Percentiles rank a stretch among this genome's conserved stretches.
phyloP scores from a whole-genome alignment of 2,888 invertebrate species.

The Drosophila cracens region DNA sequence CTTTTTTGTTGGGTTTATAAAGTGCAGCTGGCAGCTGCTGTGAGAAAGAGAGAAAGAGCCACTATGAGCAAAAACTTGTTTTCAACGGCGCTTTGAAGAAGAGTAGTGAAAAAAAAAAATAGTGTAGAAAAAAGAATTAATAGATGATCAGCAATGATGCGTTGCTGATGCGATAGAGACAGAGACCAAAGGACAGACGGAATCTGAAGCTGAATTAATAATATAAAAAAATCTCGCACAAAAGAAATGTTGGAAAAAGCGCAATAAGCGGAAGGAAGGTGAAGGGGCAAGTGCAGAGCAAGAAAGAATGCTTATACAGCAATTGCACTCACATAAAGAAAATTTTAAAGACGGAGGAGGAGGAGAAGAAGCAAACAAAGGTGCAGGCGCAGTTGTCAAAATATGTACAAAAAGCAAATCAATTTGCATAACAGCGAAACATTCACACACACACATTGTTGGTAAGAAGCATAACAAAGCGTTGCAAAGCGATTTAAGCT shows the following conservation, averaged over 20 bases:
- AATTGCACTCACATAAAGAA: constrained; percentile 1
- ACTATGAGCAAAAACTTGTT: constrained; percentile 66
- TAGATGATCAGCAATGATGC: constrained; percentile 72
- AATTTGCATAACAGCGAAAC: constrained; percentile 77
- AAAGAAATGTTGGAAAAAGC: constrained; percentile 64
- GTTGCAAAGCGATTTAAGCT: constrained; percentile 40
- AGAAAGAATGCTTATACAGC: constrained; percentile 27
- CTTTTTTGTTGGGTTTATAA: constrained; percentile 57
- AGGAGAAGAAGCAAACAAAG: constrained; percentile 51
- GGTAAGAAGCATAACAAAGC: constrained; percentile 67
- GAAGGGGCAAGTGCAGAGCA: constrained; percentile 42
- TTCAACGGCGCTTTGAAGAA: constrained; percentile 78
- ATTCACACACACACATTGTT: constrained; percentile 42
- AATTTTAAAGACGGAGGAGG: constrained; percentile 6
- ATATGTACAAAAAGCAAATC: constrained; percentile 68
- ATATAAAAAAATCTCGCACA: constrained; percentile 31
- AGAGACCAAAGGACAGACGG: constrained; percentile 2
- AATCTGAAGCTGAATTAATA: constrained; percentile 39
- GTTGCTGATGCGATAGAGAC: constrained; percentile 45
- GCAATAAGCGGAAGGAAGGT: constrained; percentile 71
- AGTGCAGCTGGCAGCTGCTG: constrained; percentile 78
- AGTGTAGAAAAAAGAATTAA: constrained; percentile 64
- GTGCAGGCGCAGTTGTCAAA: constrained; percentile 63
- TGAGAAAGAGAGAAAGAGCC: constrained; percentile 26
- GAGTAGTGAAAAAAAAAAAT: constrained; percentile 60